phyloP scores from a whole-genome alignment of 2,797 vertebrate species.

The Brachymystax lenok region DNA sequence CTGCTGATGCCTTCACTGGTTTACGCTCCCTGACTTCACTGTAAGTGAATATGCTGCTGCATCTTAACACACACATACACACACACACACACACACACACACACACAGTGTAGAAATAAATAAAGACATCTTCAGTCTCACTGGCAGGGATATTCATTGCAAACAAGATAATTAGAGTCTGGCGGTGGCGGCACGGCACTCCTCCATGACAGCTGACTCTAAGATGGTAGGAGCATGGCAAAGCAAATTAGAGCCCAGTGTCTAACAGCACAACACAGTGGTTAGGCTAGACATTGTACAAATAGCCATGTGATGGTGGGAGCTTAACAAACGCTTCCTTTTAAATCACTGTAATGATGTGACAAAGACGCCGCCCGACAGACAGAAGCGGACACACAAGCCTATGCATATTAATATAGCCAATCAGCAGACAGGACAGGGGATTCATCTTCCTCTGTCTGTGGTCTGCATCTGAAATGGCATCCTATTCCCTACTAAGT shows the following conservation, averaged over 20 bases:
- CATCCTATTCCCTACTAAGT: not conserved
- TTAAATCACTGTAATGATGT: conserved; percentile 41
- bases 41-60: conserved; percentile 80
- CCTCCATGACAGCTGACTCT: conserved; percentile 14
- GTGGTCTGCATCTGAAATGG: not conserved
- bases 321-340: conserved; percentile 32
- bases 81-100: too few relatives aligned
- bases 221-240: conserved; percentile 3
- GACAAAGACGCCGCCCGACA: conserved; percentile 15
- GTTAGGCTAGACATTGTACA: too few relatives aligned
- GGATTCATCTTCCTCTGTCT: conserved; percentile 31
- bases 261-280: not conserved
- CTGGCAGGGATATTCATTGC: not conserved
- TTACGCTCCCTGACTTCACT: conserved; percentile 94
- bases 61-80: not conserved
- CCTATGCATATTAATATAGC: conserved; percentile 41
- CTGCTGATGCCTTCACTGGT: conserved; percentile 92
- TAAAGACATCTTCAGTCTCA: not conserved
- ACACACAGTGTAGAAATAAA: not conserved
- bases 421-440: conserved; percentile 28
- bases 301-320: not conserved
- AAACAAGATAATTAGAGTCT: conserved; percentile 6
- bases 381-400: conserved; percentile 4
- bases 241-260: conserved; percentile 17
- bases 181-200: not conserved